These are phyloP conservation scores for Saimiri boliviensis DNA, from an alignment of 2,113 vertebrate genomes.

Conservation along the genomic window DNA sequence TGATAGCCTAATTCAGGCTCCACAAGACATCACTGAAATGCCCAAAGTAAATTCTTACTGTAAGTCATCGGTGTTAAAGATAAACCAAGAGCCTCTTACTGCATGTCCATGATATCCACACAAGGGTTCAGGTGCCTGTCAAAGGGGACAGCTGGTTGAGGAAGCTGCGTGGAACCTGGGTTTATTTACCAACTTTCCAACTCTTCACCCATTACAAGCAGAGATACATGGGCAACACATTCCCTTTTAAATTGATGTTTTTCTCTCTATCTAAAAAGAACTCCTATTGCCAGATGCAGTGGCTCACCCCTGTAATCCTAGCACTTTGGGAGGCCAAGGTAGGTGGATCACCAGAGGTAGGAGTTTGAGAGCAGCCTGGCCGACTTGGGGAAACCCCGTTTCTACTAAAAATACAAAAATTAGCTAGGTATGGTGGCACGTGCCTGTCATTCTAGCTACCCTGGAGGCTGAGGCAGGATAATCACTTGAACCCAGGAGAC, in stretches of 20 bases:
- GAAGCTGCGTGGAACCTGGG: not conserved
- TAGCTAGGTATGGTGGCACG: too few relatives aligned
- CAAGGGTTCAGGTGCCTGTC: not conserved
- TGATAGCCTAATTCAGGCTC: not conserved
- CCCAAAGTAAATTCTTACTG: not conserved
- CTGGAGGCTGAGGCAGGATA: too few relatives aligned
- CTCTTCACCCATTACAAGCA: not conserved
- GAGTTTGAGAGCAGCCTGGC: too few relatives aligned
- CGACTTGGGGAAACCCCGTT: too few relatives aligned
- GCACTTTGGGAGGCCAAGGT: too few relatives aligned
- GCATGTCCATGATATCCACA: not conserved
- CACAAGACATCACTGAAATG: not conserved
- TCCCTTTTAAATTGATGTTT: not conserved
- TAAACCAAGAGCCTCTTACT: not conserved
- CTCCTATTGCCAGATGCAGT: too few relatives aligned
- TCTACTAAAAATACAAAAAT: too few relatives aligned
- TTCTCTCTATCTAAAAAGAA: not conserved
- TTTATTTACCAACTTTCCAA: not conserved
- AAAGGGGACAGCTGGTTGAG: not conserved
- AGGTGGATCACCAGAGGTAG: too few relatives aligned
- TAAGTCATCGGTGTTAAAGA: not conserved
- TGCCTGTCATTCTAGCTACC: too few relatives aligned
- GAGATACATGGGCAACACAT: not conserved
- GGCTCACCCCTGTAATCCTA: too few relatives aligned
- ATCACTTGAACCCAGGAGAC: too few relatives aligned